Evolutionary conservation across 2,888 invertebrate genomes (phyloP).

Genomic region (Hemaris fuciformis): DNA sequence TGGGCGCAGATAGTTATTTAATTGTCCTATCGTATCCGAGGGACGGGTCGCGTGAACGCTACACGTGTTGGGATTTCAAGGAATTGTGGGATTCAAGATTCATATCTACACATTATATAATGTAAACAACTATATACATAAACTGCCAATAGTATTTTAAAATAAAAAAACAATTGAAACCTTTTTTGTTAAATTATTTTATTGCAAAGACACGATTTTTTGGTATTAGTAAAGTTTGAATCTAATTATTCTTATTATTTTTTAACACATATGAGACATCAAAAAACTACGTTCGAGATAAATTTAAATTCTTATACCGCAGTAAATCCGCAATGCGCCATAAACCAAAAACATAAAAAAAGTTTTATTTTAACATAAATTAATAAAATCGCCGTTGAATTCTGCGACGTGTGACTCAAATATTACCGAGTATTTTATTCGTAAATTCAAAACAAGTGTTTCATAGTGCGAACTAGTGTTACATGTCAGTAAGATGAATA

Average conservation of each 20-base stretch:
- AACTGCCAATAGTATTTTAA: too few relatives aligned
- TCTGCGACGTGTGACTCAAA: not conserved
- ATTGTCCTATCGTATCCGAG: conserved; percentile 64
- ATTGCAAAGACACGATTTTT: too few relatives aligned
- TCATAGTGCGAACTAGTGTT: conserved; percentile 13
- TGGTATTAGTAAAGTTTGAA: too few relatives aligned
- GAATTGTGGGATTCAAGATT: not conserved
- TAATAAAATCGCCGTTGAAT: not conserved
- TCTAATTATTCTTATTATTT: too few relatives aligned
- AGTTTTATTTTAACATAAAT: not conserved
- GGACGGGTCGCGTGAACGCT: not conserved
- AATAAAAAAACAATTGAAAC: too few relatives aligned
- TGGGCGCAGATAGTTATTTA: conserved; percentile 74
- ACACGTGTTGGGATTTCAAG: not conserved
- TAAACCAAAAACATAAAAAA: not conserved
- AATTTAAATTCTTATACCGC: not conserved
- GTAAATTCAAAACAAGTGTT: not conserved
- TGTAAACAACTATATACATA: too few relatives aligned
- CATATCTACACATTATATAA: too few relatives aligned
- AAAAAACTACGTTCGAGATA: not conserved
- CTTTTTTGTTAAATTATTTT: too few relatives aligned
- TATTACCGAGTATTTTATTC: not conserved
- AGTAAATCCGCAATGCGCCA: not conserved
- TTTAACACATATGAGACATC: too few relatives aligned
- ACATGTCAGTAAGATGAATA: conserved; percentile 12